Percentiles rank a stretch among this genome's conserved stretches.
phyloP scores from a whole-genome alignment of 1,140 invertebrate genomes.

The Vanessa tameamea region DNA sequence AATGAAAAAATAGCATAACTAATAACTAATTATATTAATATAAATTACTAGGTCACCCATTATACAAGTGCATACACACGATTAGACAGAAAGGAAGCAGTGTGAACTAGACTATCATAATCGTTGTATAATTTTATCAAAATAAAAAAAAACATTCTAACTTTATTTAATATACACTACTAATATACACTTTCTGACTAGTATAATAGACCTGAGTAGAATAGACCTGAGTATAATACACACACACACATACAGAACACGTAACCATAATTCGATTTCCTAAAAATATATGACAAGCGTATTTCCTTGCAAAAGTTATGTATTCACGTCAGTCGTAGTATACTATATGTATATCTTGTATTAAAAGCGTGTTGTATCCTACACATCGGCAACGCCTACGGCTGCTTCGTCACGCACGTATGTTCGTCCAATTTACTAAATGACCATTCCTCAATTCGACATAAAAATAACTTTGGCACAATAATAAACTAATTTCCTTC shows the following conservation, averaged over 20 bases:
- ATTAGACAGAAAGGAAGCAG: neutral
- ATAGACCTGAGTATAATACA: too few relatives aligned
- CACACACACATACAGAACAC: too few relatives aligned
- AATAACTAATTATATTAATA: neutral
- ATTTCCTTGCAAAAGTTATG: too few relatives aligned
- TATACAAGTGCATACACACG: neutral
- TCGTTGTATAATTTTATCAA: neutral
- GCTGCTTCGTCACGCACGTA: slow-evolving; percentile 51
- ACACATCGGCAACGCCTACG: slow-evolving; percentile 47
- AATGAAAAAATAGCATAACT: too few relatives aligned
- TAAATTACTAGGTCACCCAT: neutral
- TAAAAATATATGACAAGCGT: too few relatives aligned
- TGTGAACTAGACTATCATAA: neutral
- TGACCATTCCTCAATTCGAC: slow-evolving; percentile 36
- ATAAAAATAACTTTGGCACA: slow-evolving; percentile 9
- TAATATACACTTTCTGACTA: too few relatives aligned
- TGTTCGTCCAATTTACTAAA: slow-evolving; percentile 56
- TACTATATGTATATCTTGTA: neutral
- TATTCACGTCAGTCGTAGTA: neutral
- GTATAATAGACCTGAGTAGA: too few relatives aligned
- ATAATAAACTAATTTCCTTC: slow-evolving; percentile 18
- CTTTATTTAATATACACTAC: too few relatives aligned
- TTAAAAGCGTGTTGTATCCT: slow-evolving; percentile 23
- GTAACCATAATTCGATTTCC: too few relatives aligned
- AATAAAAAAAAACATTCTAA: too few relatives aligned